Base-by-base conservation (phyloP, 2,888 invertebrate genomes). In the Doris montereyensis region DNA sequence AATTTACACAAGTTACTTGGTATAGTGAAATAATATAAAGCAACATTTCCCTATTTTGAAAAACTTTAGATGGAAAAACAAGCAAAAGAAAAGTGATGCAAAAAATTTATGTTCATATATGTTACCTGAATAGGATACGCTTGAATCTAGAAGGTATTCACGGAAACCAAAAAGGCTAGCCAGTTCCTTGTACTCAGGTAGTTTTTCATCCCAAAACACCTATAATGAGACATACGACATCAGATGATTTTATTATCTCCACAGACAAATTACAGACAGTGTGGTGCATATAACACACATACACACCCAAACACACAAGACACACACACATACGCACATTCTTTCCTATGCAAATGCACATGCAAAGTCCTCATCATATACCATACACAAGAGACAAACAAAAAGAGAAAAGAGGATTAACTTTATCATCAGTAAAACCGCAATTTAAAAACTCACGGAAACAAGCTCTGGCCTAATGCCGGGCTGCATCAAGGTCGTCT, bases 201-300 rank as follows among this genome's bases (percentile, higher is more conserved):
- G 90, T 82, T 92, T 91, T 78, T 91, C 90, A 86, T 91, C 91
- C 83, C 86, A 89, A 75, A 88, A 84, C 3, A 90, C 87, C 90
- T 90, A 3, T 34, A 76, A 88, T 85, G 82, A 93, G 92, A 62
- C 91, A 83, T 28, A 93, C 92, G 85, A 90, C 89, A 13, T n/a
- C n/a, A n/a, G n/a, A n/a, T n/a, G n/a, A n/a, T n/a, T n/a, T n/a
- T n/a, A n/a, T n/a, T n/a, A n/a, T 90, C 87, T 3, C 91, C 90
- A 60, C 92, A 91, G 28, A 93, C 89, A 1, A 93, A 93, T 24
- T 93, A 93, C 85, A 93, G 93, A 84, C 92, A 90, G 35, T 93
- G 87, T 13, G 93, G 85, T 1, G 93, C 93, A 83, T 93, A 92
- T 76, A 93, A 85, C 24, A 92, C 92, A 81, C 91, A 89, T 1